Percentiles rank a stretch among this genome's conserved stretches.
phyloP scores from a whole-genome alignment of 1,140 invertebrate species.

The Oppia nitens region DNA sequence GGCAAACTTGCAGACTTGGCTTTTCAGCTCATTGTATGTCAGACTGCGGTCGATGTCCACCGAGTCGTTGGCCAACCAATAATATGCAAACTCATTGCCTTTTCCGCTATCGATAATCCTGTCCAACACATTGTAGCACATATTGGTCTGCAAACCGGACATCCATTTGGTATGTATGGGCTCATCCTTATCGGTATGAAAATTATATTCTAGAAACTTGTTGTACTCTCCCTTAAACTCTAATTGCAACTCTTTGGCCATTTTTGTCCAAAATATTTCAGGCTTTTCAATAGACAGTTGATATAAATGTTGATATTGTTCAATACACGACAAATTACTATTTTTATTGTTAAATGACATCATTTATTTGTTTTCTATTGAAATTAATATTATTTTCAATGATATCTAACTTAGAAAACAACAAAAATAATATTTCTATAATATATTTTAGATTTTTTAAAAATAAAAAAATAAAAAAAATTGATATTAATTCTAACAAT shows the following conservation, averaged over 20 bases:
- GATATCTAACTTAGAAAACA: not conserved
- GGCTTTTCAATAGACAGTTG: slow-evolving; percentile 67
- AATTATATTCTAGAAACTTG: slow-evolving; percentile 75
- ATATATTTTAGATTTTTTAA: not conserved
- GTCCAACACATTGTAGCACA: slow-evolving; percentile 86
- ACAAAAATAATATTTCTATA: not conserved
- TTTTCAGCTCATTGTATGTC: slow-evolving; percentile 71
- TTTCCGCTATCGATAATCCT: slow-evolving; percentile 63
- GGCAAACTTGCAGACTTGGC: slow-evolving; percentile 76
- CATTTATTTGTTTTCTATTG: not conserved
- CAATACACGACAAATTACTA: slow-evolving; percentile 51
- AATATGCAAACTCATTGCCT: slow-evolving; percentile 79
- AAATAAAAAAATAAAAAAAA: not conserved
- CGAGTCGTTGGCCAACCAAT: slow-evolving; percentile 90
- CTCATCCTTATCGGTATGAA: slow-evolving; percentile 67
- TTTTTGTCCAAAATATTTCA: slow-evolving; percentile 68
- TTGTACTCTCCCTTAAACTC: slow-evolving; percentile 39
- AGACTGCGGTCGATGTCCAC: slow-evolving; percentile 66
- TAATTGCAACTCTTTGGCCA: slow-evolving; percentile 72
- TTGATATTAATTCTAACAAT: not conserved
- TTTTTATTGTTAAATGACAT: slow-evolving; percentile 32
- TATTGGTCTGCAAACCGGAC: slow-evolving; percentile 79
- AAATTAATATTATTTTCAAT: not conserved
- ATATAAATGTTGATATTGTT: slow-evolving; percentile 65
- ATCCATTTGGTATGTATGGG: slow-evolving; percentile 83